Base-by-base conservation (phyloP, 2,888 invertebrate species). In the Aradus depressus region DNA sequence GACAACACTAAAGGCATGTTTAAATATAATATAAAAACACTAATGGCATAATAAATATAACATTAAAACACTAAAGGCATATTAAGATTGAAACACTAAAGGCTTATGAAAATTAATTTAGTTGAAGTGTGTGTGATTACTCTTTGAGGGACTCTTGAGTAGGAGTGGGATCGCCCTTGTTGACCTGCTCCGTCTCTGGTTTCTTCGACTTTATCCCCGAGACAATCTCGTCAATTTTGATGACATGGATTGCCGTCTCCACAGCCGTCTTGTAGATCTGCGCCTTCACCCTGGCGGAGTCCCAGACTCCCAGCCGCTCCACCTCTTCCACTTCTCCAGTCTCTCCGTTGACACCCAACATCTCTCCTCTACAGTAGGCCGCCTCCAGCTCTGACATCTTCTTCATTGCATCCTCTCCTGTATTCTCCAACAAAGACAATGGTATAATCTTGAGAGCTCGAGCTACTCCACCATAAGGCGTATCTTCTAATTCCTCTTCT, bases 211-310 rank as follows among this genome's bases (percentile, higher is more conserved):
- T 95, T 10, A 86, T 86, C 12, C 90, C 97, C n/a, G 96, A 95
- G 1, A 99, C 96, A 65, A 98, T 98, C 69, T 97, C 98, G 69
- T 99, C 98, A 65, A 98, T 98, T 65, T 97, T 80, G 58, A 98
- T 74, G 53, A 98, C 72, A 51, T 98, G 74, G 64, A 98, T 92
- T 6, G 97, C 93, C 0, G 79, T 80, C 73, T 80, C 80, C 51
- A 80, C 72, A 35, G 80, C 77, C 26, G 79, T 79, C 65, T 80
- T 80, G 64, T 74, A 75, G 8, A 54, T 43, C 72, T 98, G 97
- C 63, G 91, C 72, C 68, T 98, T 96, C 19, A 98, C 98, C 5
- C 90, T 80, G 47, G 96, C 74, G 18, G 98, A 96, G 65, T 98
- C 98, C 95, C 96, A 98, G 52, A 98, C 82, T 44, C 84, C 87